Conservation (phyloP, 2,888 invertebrate species). For the Apotomis betuletana region DNA sequence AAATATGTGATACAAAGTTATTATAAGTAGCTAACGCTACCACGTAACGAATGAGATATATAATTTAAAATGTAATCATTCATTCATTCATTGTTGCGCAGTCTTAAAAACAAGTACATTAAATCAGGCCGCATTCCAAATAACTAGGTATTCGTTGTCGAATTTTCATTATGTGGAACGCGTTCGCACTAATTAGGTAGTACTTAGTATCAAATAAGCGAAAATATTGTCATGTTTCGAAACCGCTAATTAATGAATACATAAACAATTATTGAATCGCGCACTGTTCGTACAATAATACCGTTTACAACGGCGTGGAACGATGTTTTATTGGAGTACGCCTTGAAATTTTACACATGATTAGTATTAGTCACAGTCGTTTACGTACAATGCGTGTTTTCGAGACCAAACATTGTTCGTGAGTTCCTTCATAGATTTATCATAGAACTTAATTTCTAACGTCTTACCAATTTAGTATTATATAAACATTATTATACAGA, state of each 20-base stretch:
- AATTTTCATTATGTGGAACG: too few relatives aligned
- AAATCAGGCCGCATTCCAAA: background rate
- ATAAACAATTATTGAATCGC: too few relatives aligned
- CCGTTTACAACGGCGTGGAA: background rate
- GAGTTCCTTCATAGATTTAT: background rate
- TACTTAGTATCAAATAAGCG: too few relatives aligned
- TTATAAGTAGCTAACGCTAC: background rate
- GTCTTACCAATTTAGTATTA: too few relatives aligned
- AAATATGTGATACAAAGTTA: background rate
- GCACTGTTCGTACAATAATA: too few relatives aligned
- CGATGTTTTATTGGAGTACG: background rate
- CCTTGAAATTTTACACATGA: conserved; percentile 13
- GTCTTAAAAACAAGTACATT: background rate
- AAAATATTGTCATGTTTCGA: too few relatives aligned
- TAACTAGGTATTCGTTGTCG: background rate
- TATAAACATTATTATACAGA: too few relatives aligned
- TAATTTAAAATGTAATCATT: background rate
- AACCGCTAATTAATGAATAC: too few relatives aligned
- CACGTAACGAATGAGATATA: background rate
- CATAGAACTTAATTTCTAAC: background rate
- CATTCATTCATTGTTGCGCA: conserved; percentile 1
- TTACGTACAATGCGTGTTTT: background rate
- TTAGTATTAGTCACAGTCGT: conserved; percentile 14
- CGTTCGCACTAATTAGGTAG: too few relatives aligned
- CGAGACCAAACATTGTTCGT: background rate